Conservation (phyloP, 2,888 invertebrate genomes). For the Agrochola lota region DNA sequence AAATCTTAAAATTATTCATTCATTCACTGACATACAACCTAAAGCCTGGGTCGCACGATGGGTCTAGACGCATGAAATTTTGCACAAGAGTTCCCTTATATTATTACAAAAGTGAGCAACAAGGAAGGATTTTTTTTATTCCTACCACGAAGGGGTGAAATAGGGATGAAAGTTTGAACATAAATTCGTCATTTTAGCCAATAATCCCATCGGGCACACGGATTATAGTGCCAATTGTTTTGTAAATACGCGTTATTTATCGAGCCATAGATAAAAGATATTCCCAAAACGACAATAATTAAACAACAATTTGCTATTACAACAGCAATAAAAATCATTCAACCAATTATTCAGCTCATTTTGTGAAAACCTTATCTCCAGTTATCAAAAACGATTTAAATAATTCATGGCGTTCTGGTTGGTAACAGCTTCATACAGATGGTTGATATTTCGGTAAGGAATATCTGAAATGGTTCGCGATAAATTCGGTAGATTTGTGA, state of each 20-base stretch:
- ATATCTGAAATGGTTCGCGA: constrained; percentile 9
- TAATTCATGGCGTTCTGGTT: constrained; percentile 33
- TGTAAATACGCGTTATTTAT: neutral
- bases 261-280: neutral
- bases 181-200: neutral
- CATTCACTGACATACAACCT: neutral
- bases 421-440: constrained; percentile 24
- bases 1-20: neutral
- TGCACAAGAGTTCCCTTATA: neutral
- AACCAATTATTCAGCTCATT: constrained; percentile 20
- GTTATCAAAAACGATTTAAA: constrained; percentile 37
- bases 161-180: neutral
- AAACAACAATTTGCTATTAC: constrained; percentile 13
- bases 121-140: neutral
- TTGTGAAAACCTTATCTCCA: constrained; percentile 34
- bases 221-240: neutral
- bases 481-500: constrained; percentile 31
- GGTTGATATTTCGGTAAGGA: constrained; percentile 1
- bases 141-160: neutral
- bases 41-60: too few relatives aligned
- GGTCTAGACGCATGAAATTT: neutral
- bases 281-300: constrained; percentile 18
- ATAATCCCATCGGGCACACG: too few relatives aligned
- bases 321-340: constrained; percentile 19
- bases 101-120: neutral